phyloP scores from a whole-genome alignment of 2,888 invertebrate genomes.

The Rhimphoctona megacephalus region DNA sequence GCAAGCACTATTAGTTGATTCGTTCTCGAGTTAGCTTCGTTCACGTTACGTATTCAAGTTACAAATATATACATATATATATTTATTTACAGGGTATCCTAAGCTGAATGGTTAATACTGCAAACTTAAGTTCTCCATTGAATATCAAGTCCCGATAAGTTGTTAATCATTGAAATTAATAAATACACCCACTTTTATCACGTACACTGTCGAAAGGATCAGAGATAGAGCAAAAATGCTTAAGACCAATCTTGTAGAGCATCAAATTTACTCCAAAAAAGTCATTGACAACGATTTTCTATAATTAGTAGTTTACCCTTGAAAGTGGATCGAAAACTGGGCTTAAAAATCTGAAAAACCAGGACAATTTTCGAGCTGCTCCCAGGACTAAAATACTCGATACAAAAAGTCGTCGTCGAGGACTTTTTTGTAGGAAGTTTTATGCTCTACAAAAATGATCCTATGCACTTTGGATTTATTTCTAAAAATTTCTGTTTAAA shows the following conservation, averaged over 20 bases:
- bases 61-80: constrained; percentile 21
- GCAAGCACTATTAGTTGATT: constrained; percentile 59
- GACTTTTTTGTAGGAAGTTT: not conserved
- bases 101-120: not conserved
- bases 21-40: constrained; percentile 64
- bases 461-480: not conserved
- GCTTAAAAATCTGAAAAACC: not conserved
- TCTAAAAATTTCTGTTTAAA: not conserved
- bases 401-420: not conserved
- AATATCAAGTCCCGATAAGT: not conserved
- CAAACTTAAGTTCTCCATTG: not conserved
- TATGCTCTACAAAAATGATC: not conserved
- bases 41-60: constrained; percentile 58
- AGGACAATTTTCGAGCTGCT: not conserved
- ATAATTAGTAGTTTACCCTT: not conserved
- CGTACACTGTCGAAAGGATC: not conserved
- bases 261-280: not conserved
- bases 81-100: not conserved
- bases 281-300: not conserved
- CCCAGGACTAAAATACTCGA: not conserved
- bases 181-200: not conserved
- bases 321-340: not conserved
- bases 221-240: not conserved
- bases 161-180: not conserved
- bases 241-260: not conserved